Evolutionary conservation across 1,140 invertebrate species (phyloP), one percentile per base, ranked within the genome.

Genomic region (Colletes latitarsis): DNA sequence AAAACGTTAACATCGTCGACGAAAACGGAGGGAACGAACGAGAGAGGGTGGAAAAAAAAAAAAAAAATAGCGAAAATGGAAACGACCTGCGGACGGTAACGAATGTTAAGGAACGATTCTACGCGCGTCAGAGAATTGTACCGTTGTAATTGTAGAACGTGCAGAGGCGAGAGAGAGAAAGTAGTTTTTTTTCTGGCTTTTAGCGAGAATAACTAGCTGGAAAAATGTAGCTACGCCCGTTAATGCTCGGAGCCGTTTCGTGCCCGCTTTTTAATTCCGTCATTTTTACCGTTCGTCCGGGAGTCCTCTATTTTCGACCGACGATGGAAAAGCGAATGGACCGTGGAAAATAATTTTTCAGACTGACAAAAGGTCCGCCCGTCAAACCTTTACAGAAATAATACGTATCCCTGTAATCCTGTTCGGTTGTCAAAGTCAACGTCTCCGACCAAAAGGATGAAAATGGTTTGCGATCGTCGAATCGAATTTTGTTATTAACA

Each of bases 21-120:
- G 39, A 63, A 17, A 63, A 14, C 5, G 66, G n/a, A 21, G 19
- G 58, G 3, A 55, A 66, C 3, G 41, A 73, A 15, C 52, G 10
- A 12, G 21, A 49, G 9, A 60, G 43, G 46, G 8, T 8, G 9
- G 14, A 1, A 6, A 6, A 6, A 15, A n/a, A 41, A 12, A 14
- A 30, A n/a, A 57, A 43, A 46, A 17, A 64, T n/a, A 12, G 46
- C 39, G 30, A 49, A 46, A 55, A 52, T 60, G 63, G 14, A 21
- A 60, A 39, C 8, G 21, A 8, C 55, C 9, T 46, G 41, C 21
- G 53, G 46, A 9, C 17, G 4, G n/a, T 52, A 60, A 75, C 71
- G 63, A 58, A 68, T 67, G 14, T 55, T 60, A 72, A 73, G 60
- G 14, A 64, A 78, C 76, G 57, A 62, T 77, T 57, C 43, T 49